A percentile compares a stretch with the other conserved stretches of the same genome.
These are phyloP conservation scores for Sericinus montela DNA, from an alignment of 2,888 invertebrate species.

Conservation along the genomic window DNA sequence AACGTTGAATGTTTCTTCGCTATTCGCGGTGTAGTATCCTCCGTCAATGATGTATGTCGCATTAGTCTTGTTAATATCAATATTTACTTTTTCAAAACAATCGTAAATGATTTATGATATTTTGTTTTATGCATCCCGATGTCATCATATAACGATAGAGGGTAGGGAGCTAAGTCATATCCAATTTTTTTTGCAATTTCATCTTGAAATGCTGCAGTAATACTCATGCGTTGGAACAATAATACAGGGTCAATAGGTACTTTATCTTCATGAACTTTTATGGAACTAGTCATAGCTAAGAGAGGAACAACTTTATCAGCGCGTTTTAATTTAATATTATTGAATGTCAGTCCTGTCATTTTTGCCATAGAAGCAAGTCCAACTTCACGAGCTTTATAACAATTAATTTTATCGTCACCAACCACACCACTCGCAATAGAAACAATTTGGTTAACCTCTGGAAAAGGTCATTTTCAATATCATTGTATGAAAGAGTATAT, in stretches of 20 bases:
- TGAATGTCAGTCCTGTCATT: constrained; percentile 32
- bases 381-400: background rate
- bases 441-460: no score
- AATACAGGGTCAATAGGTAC: constrained; percentile 35
- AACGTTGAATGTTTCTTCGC: constrained; percentile 26
- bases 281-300: constrained; percentile 31
- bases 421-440: no score
- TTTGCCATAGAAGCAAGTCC: constrained; percentile 28
- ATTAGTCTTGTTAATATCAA: constrained; percentile 22
- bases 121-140: background rate
- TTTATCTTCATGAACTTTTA: constrained; percentile 38
- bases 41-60: background rate
- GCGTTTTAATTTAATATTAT: constrained; percentile 39
- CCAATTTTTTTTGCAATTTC: constrained; percentile 27
- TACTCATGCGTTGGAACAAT: constrained; percentile 39
- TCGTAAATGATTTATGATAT: constrained; percentile 16
- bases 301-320: constrained; percentile 39
- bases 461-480: constrained; percentile 30
- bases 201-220: constrained; percentile 27
- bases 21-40: constrained; percentile 1
- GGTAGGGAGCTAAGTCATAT: background rate
- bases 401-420: no score
- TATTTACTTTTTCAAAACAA: constrained; percentile 27
- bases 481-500: constrained; percentile 31
- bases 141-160: background rate